Base-by-base conservation (phyloP, 2,888 invertebrate genomes). In the Atrina japonica region DNA sequence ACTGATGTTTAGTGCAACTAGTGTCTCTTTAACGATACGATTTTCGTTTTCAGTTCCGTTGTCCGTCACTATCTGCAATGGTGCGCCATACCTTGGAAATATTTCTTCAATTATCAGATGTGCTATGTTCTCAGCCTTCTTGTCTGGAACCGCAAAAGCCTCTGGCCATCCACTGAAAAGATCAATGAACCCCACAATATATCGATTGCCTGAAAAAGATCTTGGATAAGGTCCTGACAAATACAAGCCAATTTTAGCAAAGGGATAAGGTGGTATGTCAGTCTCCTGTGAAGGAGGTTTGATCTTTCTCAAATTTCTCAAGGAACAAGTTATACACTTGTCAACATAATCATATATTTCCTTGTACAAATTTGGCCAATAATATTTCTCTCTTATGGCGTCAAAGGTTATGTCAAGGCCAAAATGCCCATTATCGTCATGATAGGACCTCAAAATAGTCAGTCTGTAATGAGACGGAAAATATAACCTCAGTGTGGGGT, bases 271-370 rank as follows among this genome's bases (percentile, higher is more conserved):
- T 27, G 73, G 69, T 14, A 66, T 66, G 23, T 75, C 63, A 14
- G 76, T 73, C 50, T 75, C 70, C 58, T 70, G 67, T 11, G 73
- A 18, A 3, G 72, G 70, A 1, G 30, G 52, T 53, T 61, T 73
- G 7, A 66, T 50, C 41, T 52, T 67, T n/a, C 61, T 40, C 14
- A 61, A 21, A 18, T 14, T 16, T 70, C n/a, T 50, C 0, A 52
- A 43, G 50, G 67, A 70, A 64, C 70, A 76, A 23, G 53, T 27
- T 11, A 60, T 23, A 66, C 72, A 70, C 9, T n/a, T n/a, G n/a
- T n/a, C n/a, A 27, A 0, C 23, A 18, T 1, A 72, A 23, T 43
- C 64, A 52, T 43, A 49, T 40, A 45, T 25, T 25, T n/a, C n/a
- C n/a, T 50, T 56, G 35, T 50, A 59, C 11, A 65, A 9, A 43